Evolutionary conservation across 2,113 vertebrate genomes (phyloP), one percentile per base, ranked within the genome.

Genomic region (Caranx ignobilis): DNA sequence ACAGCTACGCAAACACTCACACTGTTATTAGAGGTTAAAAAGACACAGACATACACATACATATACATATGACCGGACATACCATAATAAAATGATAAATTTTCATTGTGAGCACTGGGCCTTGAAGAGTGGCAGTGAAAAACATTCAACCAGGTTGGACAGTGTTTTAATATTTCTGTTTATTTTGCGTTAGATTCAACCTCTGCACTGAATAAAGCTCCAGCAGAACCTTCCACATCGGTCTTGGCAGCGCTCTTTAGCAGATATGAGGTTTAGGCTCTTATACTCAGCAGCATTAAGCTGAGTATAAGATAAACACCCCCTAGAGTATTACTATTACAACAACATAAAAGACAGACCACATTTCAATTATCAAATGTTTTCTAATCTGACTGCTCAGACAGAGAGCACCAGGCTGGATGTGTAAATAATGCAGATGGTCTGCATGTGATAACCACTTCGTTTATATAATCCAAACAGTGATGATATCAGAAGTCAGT

Each of bases 381-480:
- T 47, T 21, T 67, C 64, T 47, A 13, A 61, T 3, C 26, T 12
- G 34, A 63, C 31, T 63, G 47, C 21, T 47, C 21, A 18, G 52
- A 57, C 2, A 0, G 18, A 26, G 16, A 39, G 6, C 39, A 54
- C 32, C 19, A 10, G 34, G 18, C 31, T 68, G 13, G 11, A 54
- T 45, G 52, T 52, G 13, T 39, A 68, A 70, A 68, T 35, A 50
- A 68, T 7, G 55, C 21, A 47, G 13, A 62, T 6, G 41, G 57
- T 41, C 16, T 54, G 31, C 56, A n/a, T 71, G 31, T 71, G 66
- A 75, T 67, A 26, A 45, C 19, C 48, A 55, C 31, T 50, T 19
- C 8, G 37, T 39, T 35, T 11, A 43, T 26, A 56, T 55, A 52
- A 71, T 63, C 13, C 50, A 80, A 68, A 78, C 35, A 50, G 41